phyloP scores from a whole-genome alignment of 2,888 invertebrate species.

The Eupithecia dodoneata region DNA sequence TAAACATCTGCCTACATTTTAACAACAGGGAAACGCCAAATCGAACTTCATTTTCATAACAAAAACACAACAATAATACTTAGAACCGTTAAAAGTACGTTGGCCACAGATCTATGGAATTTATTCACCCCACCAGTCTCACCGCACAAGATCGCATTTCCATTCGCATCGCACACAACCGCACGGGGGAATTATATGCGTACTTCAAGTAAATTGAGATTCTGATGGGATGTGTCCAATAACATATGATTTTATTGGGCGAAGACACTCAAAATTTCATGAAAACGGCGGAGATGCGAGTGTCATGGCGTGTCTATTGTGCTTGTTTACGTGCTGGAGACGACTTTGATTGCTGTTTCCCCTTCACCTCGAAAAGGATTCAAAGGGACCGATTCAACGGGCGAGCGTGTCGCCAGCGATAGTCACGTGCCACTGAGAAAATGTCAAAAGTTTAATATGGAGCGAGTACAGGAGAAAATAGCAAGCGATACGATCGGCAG shows the following conservation, averaged over 20 bases:
- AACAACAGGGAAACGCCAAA: constrained; percentile 38
- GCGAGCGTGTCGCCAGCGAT: neutral
- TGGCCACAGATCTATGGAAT: constrained; percentile 64
- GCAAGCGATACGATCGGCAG: neutral
- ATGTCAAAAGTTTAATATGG: neutral
- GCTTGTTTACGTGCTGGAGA: constrained; percentile 14
- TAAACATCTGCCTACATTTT: neutral
- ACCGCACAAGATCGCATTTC: constrained; percentile 59
- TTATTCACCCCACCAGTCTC: constrained; percentile 68
- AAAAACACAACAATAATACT: constrained; percentile 59
- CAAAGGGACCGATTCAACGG: neutral
- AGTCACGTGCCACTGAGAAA: neutral
- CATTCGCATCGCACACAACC: constrained; percentile 57
- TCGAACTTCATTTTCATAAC: constrained; percentile 60
- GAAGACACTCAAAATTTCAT: constrained; percentile 44
- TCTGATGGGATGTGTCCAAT: constrained; percentile 45
- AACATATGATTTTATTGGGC: constrained; percentile 46
- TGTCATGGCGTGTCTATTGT: constrained; percentile 13
- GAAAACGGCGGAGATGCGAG: constrained; percentile 38
- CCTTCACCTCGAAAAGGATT: constrained; percentile 7
- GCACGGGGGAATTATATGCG: constrained; percentile 51
- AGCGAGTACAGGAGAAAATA: neutral
- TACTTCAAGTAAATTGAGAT: constrained; percentile 57
- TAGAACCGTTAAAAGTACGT: constrained; percentile 69
- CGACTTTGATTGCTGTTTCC: constrained; percentile 8